A percentile compares a stretch with the other conserved stretches of the same genome.
These are phyloP conservation scores for Thereva nobilitata DNA, from an alignment of 2,888 invertebrate species.

Conservation along the genomic window DNA sequence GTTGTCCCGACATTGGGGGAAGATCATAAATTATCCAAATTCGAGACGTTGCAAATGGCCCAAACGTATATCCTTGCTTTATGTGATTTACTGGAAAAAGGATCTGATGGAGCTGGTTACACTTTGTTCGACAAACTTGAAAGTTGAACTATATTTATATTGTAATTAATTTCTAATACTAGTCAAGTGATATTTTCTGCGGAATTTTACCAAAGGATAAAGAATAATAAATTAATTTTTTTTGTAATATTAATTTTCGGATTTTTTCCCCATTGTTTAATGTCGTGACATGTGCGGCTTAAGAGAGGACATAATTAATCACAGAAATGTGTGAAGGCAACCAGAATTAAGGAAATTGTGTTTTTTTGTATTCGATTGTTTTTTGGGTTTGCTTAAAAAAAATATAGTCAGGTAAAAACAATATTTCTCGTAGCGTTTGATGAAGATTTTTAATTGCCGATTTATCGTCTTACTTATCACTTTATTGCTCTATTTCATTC, in stretches of 20 bases:
- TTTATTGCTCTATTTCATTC: too few relatives aligned
- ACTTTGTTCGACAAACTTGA: conserved; percentile 2
- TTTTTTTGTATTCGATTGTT: too few relatives aligned
- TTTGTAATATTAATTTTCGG: neutral
- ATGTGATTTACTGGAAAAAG: conserved; percentile 17
- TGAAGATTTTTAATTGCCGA: too few relatives aligned
- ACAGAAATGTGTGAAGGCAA: too few relatives aligned
- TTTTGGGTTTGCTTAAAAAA: too few relatives aligned
- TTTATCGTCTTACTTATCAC: too few relatives aligned
- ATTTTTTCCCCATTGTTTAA: neutral
- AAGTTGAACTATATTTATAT: neutral
- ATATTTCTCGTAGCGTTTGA: too few relatives aligned
- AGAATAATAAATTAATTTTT: neutral
- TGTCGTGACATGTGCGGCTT: too few relatives aligned
- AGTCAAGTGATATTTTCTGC: too few relatives aligned
- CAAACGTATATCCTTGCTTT: conserved; percentile 74
- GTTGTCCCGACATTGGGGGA: conserved; percentile 73
- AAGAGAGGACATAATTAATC: too few relatives aligned
- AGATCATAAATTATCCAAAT: conserved; percentile 75
- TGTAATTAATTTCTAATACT: neutral
- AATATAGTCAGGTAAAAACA: too few relatives aligned
- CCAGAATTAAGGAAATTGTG: too few relatives aligned
- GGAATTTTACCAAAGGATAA: neutral
- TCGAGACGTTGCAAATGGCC: conserved; percentile 79
- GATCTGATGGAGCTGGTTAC: conserved; percentile 7